A percentile compares a stretch with the other conserved stretches of the same genome.
Conservation (phyloP, 2,888 invertebrate species). For the Drosophila nr. perissopoda region DNA sequence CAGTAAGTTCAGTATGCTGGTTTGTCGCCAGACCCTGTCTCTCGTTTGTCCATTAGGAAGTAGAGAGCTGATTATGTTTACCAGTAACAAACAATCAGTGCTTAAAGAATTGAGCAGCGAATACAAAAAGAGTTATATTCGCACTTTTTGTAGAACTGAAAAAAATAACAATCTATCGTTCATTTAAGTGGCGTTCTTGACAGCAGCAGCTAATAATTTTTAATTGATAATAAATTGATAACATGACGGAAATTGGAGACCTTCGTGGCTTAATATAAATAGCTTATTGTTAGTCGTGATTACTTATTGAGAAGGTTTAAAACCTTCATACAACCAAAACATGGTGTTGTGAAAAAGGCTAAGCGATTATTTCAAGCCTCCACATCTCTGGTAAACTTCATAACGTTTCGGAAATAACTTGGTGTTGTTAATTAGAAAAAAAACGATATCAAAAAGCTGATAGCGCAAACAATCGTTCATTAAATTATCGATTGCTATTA, state of each 20-base stretch:
- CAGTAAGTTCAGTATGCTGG: background rate
- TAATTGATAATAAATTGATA: background rate
- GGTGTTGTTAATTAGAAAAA: no score
- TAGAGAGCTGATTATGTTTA: background rate
- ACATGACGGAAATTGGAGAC: background rate
- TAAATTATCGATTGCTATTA: no score
- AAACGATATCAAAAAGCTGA: no score
- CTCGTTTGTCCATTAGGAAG: background rate
- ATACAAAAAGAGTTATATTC: background rate
- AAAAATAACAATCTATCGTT: background rate
- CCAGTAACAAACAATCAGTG: background rate
- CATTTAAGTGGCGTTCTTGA: background rate
- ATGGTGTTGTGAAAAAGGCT: no score
- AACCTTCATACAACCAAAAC: no score
- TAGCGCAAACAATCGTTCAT: no score
- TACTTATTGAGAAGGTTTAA: no score
- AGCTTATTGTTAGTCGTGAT: background rate
- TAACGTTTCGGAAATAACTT: no score
- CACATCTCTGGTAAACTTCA: no score
- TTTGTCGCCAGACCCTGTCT: background rate
- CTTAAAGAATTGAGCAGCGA: background rate
- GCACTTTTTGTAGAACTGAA: background rate
- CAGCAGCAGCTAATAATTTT: background rate
- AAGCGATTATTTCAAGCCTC: no score
- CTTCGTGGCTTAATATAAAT: background rate